A percentile compares a stretch with the other conserved stretches of the same genome.
These are phyloP conservation scores for Carassius carassius DNA, from an alignment of 2,113 vertebrate genomes.

Conservation along the genomic window DNA sequence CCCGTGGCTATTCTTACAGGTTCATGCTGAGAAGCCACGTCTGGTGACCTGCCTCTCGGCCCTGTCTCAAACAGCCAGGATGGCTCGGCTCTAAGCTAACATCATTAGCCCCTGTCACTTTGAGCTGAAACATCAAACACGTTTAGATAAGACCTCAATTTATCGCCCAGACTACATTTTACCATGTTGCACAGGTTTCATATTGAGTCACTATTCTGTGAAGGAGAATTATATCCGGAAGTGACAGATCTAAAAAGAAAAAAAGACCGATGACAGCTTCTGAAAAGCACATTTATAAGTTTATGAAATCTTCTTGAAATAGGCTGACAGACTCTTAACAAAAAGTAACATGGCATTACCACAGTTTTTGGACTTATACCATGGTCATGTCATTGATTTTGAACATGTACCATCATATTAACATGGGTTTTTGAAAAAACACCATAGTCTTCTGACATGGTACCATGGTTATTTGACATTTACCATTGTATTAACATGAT, in stretches of 20 bases:
- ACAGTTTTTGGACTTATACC: neutral
- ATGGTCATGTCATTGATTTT: neutral
- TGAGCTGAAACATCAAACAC: conserved; percentile 43
- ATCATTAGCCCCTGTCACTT: conserved; percentile 50
- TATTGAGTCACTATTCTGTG: conserved; percentile 29
- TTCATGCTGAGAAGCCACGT: conserved; percentile 17
- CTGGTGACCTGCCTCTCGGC: conserved; percentile 39
- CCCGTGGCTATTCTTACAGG: conserved; percentile 45
- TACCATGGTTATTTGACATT: neutral
- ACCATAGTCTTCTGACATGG: neutral
- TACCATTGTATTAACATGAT: neutral
- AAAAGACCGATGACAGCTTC: neutral
- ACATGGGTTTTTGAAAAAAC: neutral
- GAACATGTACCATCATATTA: neutral
- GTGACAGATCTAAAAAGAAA: neutral
- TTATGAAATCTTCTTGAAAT: neutral
- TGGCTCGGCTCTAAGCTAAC: conserved; percentile 31
- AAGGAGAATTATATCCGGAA: conserved; percentile 19
- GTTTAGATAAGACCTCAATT: conserved; percentile 46
- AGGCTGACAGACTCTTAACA: neutral
- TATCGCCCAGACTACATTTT: conserved; percentile 36
- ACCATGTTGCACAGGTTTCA: conserved; percentile 34
- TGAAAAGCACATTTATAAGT: neutral
- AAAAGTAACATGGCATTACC: neutral
- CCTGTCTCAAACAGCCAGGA: conserved; percentile 28